These are phyloP conservation scores for Canis aureus DNA, from an alignment of 2,113 vertebrate species.

Conservation along the genomic window DNA sequence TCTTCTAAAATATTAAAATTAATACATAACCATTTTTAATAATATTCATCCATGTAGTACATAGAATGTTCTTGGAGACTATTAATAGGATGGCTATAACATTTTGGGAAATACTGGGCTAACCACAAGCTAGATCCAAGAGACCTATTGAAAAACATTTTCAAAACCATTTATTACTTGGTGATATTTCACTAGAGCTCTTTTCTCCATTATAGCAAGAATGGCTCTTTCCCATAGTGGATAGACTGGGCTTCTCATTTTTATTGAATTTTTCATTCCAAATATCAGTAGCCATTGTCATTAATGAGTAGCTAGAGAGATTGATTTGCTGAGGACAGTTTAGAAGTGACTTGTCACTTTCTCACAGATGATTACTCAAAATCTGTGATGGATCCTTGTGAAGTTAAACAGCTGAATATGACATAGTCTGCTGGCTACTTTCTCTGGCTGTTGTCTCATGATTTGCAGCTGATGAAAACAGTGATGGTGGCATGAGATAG, in stretches of 20 bases:
- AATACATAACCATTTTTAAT: background rate
- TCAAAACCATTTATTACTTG: background rate
- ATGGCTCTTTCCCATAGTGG: background rate
- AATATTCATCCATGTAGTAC: background rate
- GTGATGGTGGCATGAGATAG: slow-evolving; percentile 33
- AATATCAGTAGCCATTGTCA: background rate
- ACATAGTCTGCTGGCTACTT: slow-evolving; percentile 44
- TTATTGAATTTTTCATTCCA: slow-evolving; percentile 24
- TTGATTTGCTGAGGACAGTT: slow-evolving; percentile 39
- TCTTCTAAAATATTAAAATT: slow-evolving; percentile 23
- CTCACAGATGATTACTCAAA: slow-evolving; percentile 7
- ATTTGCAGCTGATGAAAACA: slow-evolving; percentile 47
- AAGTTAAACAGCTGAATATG: slow-evolving; percentile 26
- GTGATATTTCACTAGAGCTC: background rate
- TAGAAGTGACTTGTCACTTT: slow-evolving; percentile 65
- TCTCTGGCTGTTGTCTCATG: slow-evolving; percentile 62
- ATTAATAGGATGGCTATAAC: background rate
- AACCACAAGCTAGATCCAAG: background rate
- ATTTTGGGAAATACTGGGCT: background rate
- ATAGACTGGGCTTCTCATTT: background rate
- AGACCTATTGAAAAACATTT: background rate
- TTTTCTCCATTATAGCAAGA: background rate
- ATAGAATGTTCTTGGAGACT: background rate
- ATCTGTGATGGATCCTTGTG: background rate
- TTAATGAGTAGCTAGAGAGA: slow-evolving; percentile 22